Evolutionary conservation across 2,888 invertebrate genomes (phyloP).

Genomic region (Thalpophila matura): DNA sequence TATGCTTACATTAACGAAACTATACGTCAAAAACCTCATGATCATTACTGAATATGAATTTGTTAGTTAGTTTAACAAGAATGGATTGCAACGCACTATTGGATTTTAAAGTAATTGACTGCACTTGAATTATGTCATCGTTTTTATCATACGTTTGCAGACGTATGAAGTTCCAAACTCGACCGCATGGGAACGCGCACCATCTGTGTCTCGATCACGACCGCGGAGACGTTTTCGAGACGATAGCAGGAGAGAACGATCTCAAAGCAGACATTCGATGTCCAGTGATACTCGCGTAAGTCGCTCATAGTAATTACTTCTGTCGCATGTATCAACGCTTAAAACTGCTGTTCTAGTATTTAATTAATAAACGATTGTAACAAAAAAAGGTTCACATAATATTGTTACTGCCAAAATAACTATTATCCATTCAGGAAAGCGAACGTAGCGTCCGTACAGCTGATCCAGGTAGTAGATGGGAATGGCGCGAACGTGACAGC

Average conservation of each 20-base stretch:
- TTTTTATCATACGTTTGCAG: slow-evolving; percentile 65
- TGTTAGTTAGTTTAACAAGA: no score
- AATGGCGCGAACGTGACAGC: slow-evolving; percentile 84
- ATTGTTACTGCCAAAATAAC: no score
- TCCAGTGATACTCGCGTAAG: slow-evolving; percentile 92
- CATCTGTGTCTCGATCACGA: slow-evolving; percentile 77
- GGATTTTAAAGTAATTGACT: no score
- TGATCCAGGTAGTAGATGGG: slow-evolving; percentile 78
- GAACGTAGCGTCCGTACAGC: slow-evolving; percentile 82
- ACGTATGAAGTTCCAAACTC: slow-evolving; percentile 86
- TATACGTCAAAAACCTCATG: no score
- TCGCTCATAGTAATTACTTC: slow-evolving; percentile 12
- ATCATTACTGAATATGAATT: no score
- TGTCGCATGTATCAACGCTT: neutral
- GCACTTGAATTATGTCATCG: neutral
- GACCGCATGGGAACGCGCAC: slow-evolving; percentile 77
- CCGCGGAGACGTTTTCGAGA: slow-evolving; percentile 81
- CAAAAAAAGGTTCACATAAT: no score
- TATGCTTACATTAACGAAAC: no score
- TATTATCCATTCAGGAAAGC: slow-evolving; percentile 75
- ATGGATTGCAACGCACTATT: no score
- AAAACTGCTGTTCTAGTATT: no score
- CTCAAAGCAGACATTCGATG: slow-evolving; percentile 92
- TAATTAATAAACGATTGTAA: no score
- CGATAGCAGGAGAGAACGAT: slow-evolving; percentile 88